Evolutionary conservation across 2,797 vertebrate genomes (phyloP), one percentile per base, ranked within the genome.

Genomic region (Streptopelia turtur): DNA sequence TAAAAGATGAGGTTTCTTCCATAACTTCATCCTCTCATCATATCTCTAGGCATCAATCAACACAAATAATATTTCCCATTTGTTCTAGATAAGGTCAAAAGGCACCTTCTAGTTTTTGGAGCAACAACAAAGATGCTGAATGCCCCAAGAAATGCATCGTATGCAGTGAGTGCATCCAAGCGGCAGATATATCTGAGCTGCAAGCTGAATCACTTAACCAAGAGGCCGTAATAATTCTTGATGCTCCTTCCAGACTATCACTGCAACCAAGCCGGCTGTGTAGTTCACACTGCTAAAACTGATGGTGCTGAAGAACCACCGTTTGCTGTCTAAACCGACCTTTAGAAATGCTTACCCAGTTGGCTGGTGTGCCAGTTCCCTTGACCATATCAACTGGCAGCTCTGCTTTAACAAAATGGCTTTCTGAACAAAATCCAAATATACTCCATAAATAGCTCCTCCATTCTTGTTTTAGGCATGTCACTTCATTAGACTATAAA

Each of bases 11-110:
- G 28, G 18, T 22, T 5, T 15, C 53, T 59, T 59, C n/a, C 55
- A 20, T 6, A 37, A 9, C 7, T 47, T 82, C 23, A 7, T 3
- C 45, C 41, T 57, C 24, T 5, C 24, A 15, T 3, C 0, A 0
- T 14, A 39, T 12, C 43, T 33, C 50, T 39, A 39, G 25, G 60
- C n/a, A 41, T 21, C 45, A 63, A 13, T 3, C 7, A 5, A 11
- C 1, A 49, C 41, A 47, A 59, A 31, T 3, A 9, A 52, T 1
- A 47, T 2, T 10, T 43, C 2, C 3, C 14, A 5, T 66, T 68
- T 57, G 12, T 20, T 43, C 60, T 65, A n/a, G 13, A 39, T 33
- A 30, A 31, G n/a, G 45, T 5, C 27, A 57, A 20, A 69, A 53
- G 17, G 20, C 31, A 16, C 25, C 13, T 60, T 64, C 11, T 15